Conservation (phyloP, 2,888 invertebrate species). For the Sisyra nigra region DNA sequence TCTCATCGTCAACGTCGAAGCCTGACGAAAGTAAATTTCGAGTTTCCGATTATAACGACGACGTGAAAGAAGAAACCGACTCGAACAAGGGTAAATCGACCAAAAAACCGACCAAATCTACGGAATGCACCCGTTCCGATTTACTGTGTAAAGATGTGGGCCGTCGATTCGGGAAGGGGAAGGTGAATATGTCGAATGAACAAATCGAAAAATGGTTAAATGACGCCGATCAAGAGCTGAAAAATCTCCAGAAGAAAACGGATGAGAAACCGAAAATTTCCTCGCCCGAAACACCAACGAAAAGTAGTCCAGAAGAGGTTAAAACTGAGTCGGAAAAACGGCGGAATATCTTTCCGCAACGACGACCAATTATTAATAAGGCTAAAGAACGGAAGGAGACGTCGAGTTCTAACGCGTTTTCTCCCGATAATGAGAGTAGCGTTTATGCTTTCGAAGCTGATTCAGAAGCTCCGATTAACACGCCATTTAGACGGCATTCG, state of each 20-base stretch:
- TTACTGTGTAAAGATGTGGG: slow-evolving; percentile 23
- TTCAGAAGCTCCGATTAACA: slow-evolving; percentile 35
- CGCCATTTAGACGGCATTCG: slow-evolving; percentile 38
- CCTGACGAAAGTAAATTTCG: slow-evolving; percentile 3
- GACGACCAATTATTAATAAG: slow-evolving; percentile 38
- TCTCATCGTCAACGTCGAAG: slow-evolving; percentile 5
- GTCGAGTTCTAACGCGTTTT: slow-evolving; percentile 40
- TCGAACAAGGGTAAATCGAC: background rate
- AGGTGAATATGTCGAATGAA: slow-evolving; percentile 52
- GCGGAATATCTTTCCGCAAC: slow-evolving; percentile 23
- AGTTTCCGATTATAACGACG: slow-evolving; percentile 4
- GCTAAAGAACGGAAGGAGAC: slow-evolving; percentile 31
- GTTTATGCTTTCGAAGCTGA: slow-evolving; percentile 58
- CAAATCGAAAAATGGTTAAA: slow-evolving; percentile 49
- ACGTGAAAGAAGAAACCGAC: slow-evolving; percentile 7
- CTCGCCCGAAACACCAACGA: slow-evolving; percentile 12
- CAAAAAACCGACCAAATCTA: slow-evolving; percentile 9
- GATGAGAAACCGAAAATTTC: slow-evolving; percentile 11
- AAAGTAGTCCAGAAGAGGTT: slow-evolving; percentile 6
- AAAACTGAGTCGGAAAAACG: slow-evolving; percentile 7
- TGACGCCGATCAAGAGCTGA: slow-evolving; percentile 22
- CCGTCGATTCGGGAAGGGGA: slow-evolving; percentile 33
- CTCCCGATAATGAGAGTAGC: slow-evolving; percentile 50
- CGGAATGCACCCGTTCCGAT: slow-evolving; percentile 5
- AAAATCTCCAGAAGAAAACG: slow-evolving; percentile 16